Conservation (phyloP, 1,140 invertebrate genomes). For the Heterodera schachtii region DNA sequence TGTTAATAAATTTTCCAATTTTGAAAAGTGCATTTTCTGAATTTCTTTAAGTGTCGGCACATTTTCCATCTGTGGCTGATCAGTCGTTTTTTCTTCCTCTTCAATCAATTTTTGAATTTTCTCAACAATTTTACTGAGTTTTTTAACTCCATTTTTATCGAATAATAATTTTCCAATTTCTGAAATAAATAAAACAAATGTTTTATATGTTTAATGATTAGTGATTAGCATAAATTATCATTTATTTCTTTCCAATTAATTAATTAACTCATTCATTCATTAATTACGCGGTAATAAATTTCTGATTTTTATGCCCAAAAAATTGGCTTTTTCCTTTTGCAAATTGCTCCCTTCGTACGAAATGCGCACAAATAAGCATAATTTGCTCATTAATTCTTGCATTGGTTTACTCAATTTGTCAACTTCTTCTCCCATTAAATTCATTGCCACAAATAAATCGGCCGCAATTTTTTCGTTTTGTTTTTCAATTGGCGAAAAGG, state of each 20-base stretch:
- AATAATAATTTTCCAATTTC: neutral
- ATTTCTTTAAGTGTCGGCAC: neutral
- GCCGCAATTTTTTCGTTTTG: neutral
- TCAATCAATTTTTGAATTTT: neutral
- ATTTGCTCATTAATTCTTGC: neutral
- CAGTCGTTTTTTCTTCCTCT: neutral
- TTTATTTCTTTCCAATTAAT: neutral
- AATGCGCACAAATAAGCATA: neutral
- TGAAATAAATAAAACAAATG: neutral
- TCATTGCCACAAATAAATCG: neutral
- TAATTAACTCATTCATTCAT: too few species aligned
- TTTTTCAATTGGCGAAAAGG: neutral
- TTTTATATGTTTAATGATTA: neutral
- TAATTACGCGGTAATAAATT: neutral
- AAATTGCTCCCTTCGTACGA: neutral
- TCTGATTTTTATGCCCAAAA: neutral
- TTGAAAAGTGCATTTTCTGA: neutral
- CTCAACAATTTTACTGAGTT: neutral
- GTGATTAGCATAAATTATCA: neutral
- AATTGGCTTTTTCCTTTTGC: neutral
- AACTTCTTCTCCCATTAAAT: neutral
- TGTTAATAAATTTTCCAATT: neutral
- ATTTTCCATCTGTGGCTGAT: neutral
- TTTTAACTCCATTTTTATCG: neutral
- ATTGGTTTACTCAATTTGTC: neutral